Base-by-base conservation (phyloP, 2,888 invertebrate species). In the Oligia fasciuncula region DNA sequence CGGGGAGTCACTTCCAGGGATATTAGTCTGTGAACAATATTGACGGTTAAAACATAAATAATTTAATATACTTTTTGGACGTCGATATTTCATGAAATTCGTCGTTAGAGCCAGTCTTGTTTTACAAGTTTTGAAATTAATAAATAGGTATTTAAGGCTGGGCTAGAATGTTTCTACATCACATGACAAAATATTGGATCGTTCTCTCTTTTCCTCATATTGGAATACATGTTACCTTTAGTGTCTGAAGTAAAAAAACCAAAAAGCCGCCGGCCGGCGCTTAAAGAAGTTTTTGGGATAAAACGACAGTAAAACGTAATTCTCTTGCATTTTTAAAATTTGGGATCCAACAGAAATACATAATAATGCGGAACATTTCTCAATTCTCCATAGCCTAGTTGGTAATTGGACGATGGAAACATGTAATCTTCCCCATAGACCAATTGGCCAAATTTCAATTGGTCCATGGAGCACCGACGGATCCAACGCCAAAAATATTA, bases 1-100 rank as follows among this genome's bases (percentile, higher is more conserved):
- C 97, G 97, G 4, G 98, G 98, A 43, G 97, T 94, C 75, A 97
- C 93, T 76, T 97, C 96, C 74, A 97, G 85, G 0, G 95, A 94
- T 87, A 96, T 94, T 67, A 97, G 80, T 88, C 97, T 97, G 93
- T 14, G 75, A 70, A 83, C 40, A 87, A 57, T 11, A 46, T 43
- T 51, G 11, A 40, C 2, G 17, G 4, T n/a, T 40, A 62, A 62
- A 62, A 11, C 0, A 23, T 66, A 40, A 57, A 57, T 57, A 19
- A 54, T 54, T 54, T 19, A 54, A 3, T 3, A 23, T 57, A 23
- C 9, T 4, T 35, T 57, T 17, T 35, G 6, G 13, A 29, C 13
- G 6, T 49, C 23, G 14, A 35, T 4, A 14, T 69, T 51, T 35
- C 23, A 70, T 35, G 0, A 35, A 51, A 35, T 13, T 19, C 19